Evolutionary conservation across 2,113 vertebrate genomes (phyloP), one percentile per base, ranked within the genome.

Genomic region (Chloropsis cyanopogon): DNA sequence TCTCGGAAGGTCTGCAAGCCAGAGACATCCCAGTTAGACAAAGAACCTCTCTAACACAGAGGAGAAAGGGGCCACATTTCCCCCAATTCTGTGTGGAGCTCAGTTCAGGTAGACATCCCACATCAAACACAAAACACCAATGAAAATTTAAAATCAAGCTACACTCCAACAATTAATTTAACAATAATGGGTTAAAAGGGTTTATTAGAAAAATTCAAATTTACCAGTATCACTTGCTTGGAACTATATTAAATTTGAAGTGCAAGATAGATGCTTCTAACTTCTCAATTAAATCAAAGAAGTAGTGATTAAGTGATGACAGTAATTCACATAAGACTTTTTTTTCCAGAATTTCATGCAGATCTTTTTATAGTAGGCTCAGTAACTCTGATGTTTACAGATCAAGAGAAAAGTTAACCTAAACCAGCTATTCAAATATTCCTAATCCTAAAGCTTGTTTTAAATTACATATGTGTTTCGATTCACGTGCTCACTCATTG

Each of bases 381-480:
- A 46, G 26, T 91, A 86, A 82, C 28, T 88, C 57, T 57, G 37
- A 29, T 46, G 42, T 79, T 92, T 86, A 82, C 35, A 50, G 69
- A 87, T 72, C 53, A 84, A 92, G 69, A 85, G 41, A 56, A 79
- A 84, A 79, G 37, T 71, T 89, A 89, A 79, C 57, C 49, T 95
- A 91, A 91, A 92, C 42, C 80, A 94, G 35, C n/a, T 89, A 90
- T 61, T 85, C 53, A 65, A 56, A 91, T 63, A 87, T 35, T 83
- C 35, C 5, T 75, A 82, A 87, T 53, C 35, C 46, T 76, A 61
- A 82, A 91, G 19, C 46, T 94, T 89, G 73, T 54, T 91, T 78
- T 64, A 82, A 85, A 25, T 90, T 85, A 82, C 35, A 15, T 9
- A 49, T 9, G n/a, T 76, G 72, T 82, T 91, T 69, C 68, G 85